Evolutionary conservation across 1,140 invertebrate species (phyloP).

Genomic region (Micrasema minimum): DNA sequence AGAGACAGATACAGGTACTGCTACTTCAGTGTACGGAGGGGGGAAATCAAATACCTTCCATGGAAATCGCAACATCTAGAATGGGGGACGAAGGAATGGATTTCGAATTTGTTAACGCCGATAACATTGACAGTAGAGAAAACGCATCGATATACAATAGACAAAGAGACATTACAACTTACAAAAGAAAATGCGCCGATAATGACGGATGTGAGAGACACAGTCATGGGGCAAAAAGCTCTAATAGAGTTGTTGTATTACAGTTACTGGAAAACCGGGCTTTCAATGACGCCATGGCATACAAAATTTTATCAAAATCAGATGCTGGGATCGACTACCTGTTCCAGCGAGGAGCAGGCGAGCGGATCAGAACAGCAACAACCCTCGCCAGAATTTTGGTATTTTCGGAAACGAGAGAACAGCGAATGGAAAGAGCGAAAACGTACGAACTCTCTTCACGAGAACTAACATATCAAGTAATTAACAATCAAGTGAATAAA

Average conservation of each 20-base stretch:
- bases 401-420: not conserved
- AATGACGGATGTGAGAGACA: not conserved
- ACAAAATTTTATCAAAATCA: conserved; percentile 16
- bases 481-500: not conserved
- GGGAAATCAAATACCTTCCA: conserved; percentile 1
- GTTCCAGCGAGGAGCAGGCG: not conserved
- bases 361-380: not conserved
- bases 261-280: conserved; percentile 13
- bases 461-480: too few species aligned
- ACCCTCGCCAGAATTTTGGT: conserved; percentile 1
- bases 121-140: not conserved
- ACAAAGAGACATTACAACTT: too few species aligned
- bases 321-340: conserved; percentile 8
- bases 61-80: conserved; percentile 14
- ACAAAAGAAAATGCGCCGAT: too few species aligned
- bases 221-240: not conserved
- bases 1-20: not conserved
- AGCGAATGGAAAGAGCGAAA: not conserved
- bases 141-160: not conserved
- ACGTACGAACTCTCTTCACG: not conserved
- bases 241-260: not conserved
- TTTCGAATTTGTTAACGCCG: not conserved
- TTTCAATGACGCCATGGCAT: conserved; percentile 22
- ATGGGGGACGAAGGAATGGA: conserved; percentile 14
- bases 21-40: conserved; percentile 2